phyloP scores from a whole-genome alignment of 2,113 vertebrate genomes.

The Corythaixoides concolor region DNA sequence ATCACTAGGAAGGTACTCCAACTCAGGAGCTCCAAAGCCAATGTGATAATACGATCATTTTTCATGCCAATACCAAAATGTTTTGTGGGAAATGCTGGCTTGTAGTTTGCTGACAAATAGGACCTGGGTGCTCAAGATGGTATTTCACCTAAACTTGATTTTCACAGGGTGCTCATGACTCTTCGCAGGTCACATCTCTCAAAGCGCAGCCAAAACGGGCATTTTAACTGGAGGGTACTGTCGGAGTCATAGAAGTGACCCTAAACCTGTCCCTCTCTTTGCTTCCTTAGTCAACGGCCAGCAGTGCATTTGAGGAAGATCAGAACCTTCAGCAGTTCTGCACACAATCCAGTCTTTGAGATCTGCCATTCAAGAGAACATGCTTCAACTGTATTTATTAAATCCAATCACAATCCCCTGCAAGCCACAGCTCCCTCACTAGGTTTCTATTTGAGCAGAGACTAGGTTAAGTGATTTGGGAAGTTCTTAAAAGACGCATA shows the following conservation, averaged over 20 bases:
- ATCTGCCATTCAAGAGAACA: neutral
- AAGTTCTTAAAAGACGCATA: conserved; percentile 8
- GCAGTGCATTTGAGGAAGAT: neutral
- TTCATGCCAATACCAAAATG: neutral
- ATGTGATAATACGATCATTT: accelerated
- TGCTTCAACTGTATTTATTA: neutral
- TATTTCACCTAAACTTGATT: neutral
- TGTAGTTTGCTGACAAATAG: neutral
- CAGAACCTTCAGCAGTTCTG: neutral
- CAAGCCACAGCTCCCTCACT: neutral
- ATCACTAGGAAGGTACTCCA: neutral
- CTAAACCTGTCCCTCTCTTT: neutral
- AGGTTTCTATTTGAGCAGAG: neutral
- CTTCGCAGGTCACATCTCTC: too few relatives aligned
- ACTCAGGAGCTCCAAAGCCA: neutral
- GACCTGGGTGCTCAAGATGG: neutral
- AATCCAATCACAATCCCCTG: neutral
- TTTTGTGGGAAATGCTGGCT: neutral
- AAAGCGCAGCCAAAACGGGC: neutral
- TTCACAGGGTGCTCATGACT: neutral
- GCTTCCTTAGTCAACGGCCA: neutral
- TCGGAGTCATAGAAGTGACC: neutral
- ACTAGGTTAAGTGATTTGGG: conserved; percentile 13
- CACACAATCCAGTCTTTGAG: neutral
- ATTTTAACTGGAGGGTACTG: neutral